Evolutionary conservation across 2,888 invertebrate species (phyloP).

Genomic region (Ormyrus nitidulus): DNA sequence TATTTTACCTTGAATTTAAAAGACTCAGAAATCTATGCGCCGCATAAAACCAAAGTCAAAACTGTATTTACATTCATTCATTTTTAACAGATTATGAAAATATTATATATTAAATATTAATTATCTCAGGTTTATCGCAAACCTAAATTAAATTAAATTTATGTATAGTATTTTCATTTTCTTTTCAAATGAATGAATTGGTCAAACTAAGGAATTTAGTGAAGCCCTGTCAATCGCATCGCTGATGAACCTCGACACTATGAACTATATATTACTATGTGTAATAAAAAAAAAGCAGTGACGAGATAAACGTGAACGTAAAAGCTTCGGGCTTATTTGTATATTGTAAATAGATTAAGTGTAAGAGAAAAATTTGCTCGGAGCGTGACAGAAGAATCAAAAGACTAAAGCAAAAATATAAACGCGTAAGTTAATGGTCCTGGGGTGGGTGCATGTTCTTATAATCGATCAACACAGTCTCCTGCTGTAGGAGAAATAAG

Average conservation of each 20-base stretch:
- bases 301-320: constrained; percentile 50
- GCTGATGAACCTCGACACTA: constrained; percentile 41
- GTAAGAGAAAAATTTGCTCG: constrained; percentile 56
- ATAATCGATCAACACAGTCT: constrained; percentile 59
- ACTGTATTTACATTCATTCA: constrained; percentile 17
- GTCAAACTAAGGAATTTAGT: neutral
- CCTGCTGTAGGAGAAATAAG: constrained; percentile 42
- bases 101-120: neutral
- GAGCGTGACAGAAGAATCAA: constrained; percentile 38
- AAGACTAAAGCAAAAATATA: constrained; percentile 32
- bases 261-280: constrained; percentile 16
- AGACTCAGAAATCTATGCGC: constrained; percentile 45
- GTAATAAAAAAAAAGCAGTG: constrained; percentile 31
- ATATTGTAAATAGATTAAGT: constrained; percentile 61
- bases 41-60: constrained; percentile 33
- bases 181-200: constrained; percentile 7
- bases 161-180: neutral
- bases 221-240: constrained; percentile 33
- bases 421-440: constrained; percentile 65
- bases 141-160: neutral
- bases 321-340: constrained; percentile 57
- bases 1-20: neutral
- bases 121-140: neutral
- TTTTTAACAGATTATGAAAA: neutral
- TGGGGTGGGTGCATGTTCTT: constrained; percentile 72